A percentile compares a stretch with the other conserved stretches of the same genome.
These are phyloP conservation scores for Phrixothrix hirtus DNA, from an alignment of 2,888 invertebrate genomes.

Conservation along the genomic window DNA sequence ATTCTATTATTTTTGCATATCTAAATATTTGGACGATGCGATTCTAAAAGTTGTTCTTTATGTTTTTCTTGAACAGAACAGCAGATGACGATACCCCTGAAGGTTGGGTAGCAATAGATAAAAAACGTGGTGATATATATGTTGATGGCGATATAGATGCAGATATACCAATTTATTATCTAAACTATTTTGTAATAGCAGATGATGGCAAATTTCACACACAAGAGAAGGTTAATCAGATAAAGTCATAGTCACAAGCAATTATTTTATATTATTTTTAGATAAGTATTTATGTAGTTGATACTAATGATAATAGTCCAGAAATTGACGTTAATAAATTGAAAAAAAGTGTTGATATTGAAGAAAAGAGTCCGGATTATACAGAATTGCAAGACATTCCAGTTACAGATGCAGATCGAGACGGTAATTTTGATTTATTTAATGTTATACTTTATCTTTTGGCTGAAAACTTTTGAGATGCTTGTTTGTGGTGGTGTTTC, in stretches of 20 bases:
- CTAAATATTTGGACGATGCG: too few relatives aligned
- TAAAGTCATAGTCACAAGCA: not conserved
- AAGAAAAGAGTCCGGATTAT: slow-evolving; percentile 58
- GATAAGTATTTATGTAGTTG: slow-evolving; percentile 63
- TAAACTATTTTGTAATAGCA: slow-evolving; percentile 62
- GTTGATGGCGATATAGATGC: slow-evolving; percentile 59
- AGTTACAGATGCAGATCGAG: slow-evolving; percentile 63
- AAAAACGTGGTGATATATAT: slow-evolving; percentile 59
- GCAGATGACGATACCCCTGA: slow-evolving; percentile 54
- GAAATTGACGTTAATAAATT: slow-evolving; percentile 38
- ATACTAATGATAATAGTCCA: slow-evolving; percentile 65
- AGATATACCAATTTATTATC: slow-evolving; percentile 54
- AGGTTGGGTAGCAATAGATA: slow-evolving; percentile 59
- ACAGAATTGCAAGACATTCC: slow-evolving; percentile 54
- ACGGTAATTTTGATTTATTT: slow-evolving; percentile 54
- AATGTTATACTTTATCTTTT: slow-evolving; percentile 1
- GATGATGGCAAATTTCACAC: slow-evolving; percentile 55
- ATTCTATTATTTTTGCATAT: too few relatives aligned
- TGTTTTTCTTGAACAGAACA: slow-evolving; percentile 9
- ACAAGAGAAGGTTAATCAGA: slow-evolving; percentile 52
- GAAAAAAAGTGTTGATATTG: slow-evolving; percentile 45
- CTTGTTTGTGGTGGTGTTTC: too few relatives aligned
- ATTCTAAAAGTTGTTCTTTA: not conserved
- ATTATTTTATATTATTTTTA: slow-evolving; percentile 41
- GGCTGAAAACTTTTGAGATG: too few relatives aligned